These are phyloP conservation scores for Emmelina monodactyla DNA, from an alignment of 2,888 invertebrate genomes.

Conservation along the genomic window DNA sequence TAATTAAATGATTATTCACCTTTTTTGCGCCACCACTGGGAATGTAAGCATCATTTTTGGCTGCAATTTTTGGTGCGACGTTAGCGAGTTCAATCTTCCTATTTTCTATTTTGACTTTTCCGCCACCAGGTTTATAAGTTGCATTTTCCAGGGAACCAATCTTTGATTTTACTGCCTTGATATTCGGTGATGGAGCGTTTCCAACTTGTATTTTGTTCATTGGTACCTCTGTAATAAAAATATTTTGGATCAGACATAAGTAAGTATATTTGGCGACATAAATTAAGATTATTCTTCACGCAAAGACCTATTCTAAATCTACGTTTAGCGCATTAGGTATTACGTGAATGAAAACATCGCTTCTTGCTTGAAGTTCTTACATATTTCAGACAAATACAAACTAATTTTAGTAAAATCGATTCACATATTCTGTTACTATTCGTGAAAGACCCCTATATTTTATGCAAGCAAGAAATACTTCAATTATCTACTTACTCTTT, in stretches of 20 bases:
- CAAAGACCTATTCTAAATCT: background rate
- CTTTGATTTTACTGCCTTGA: slow-evolving; percentile 91
- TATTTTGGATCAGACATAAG: no score
- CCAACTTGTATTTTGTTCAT: slow-evolving; percentile 96
- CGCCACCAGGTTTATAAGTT: slow-evolving; percentile 88
- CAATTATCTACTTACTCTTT: slow-evolving; percentile 68
- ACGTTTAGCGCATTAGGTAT: background rate
- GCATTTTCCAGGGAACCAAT: slow-evolving; percentile 92
- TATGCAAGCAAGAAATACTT: background rate
- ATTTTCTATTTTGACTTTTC: slow-evolving; percentile 86
- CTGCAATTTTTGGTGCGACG: slow-evolving; percentile 86
- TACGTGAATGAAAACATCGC: background rate
- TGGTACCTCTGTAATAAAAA: slow-evolving; percentile 71
- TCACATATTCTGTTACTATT: no score
- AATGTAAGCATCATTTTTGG: slow-evolving; percentile 87
- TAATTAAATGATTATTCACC: no score
- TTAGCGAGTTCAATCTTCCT: slow-evolving; percentile 86
- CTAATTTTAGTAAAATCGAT: slow-evolving; percentile 1
- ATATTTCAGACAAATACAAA: background rate
- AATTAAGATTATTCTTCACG: background rate
- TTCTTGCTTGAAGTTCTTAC: background rate
- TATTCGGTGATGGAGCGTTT: slow-evolving; percentile 89
- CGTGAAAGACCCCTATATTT: no score
- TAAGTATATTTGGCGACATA: no score
- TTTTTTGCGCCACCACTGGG: slow-evolving; percentile 92